phyloP scores from a whole-genome alignment of 2,113 vertebrate species.

The Ceyx cyanopectus region DNA sequence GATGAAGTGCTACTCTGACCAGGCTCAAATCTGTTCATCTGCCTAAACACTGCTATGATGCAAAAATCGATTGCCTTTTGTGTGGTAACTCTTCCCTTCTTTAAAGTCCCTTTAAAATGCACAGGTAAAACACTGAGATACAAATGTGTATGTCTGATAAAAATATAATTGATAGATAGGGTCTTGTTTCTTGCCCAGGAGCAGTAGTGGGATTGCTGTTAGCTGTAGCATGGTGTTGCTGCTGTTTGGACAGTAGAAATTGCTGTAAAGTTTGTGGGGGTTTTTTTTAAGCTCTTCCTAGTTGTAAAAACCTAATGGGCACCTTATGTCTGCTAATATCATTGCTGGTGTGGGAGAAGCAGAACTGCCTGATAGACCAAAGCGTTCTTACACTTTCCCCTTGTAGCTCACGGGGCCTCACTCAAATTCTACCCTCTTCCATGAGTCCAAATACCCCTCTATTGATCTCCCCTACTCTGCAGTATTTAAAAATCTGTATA shows the following conservation, averaged over 20 bases:
- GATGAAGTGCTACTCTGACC: not conserved
- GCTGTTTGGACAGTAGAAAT: not conserved
- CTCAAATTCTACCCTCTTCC: not conserved
- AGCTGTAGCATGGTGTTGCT: not conserved
- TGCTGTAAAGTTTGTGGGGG: not conserved
- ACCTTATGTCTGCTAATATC: accelerated
- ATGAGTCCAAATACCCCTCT: not conserved
- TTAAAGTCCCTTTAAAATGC: not conserved
- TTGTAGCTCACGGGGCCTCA: not conserved
- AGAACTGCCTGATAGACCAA: not conserved
- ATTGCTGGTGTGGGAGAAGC: not conserved
- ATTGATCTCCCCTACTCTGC: not conserved
- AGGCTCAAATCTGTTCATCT: not conserved
- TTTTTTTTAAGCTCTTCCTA: not conserved
- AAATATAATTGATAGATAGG: no score
- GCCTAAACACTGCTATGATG: not conserved
- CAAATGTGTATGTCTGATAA: no score
- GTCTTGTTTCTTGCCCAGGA: not conserved
- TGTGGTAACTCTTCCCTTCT: not conserved
- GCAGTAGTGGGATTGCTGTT: not conserved
- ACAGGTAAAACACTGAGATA: not conserved
- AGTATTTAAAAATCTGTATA: not conserved
- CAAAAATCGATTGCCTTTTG: not conserved
- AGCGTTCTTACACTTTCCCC: accelerated
- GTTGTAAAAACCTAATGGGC: not conserved